Conservation (phyloP, 2,888 invertebrate genomes). For the Lymantria dispar region DNA sequence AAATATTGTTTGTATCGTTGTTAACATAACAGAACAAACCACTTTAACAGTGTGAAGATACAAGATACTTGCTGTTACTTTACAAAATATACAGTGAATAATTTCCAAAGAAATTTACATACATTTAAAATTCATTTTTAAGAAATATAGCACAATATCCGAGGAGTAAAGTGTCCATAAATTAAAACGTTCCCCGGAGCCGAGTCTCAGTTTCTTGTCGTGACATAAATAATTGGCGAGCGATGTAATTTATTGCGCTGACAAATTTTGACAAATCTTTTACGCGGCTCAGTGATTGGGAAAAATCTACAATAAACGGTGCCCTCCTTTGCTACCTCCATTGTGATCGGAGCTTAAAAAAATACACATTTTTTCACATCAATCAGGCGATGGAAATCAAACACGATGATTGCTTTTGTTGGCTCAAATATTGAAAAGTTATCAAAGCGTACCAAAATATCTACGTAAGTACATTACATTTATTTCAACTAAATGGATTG, state of each 20-base stretch:
- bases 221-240: slow-evolving; percentile 69
- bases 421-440: not conserved
- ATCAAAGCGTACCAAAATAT: not conserved
- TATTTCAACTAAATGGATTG: not conserved
- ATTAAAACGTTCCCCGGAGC: slow-evolving; percentile 61
- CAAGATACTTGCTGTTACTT: not conserved
- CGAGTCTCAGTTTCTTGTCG: slow-evolving; percentile 65
- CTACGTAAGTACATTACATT: not conserved
- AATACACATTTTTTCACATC: not conserved
- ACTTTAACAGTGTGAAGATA: not conserved
- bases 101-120: slow-evolving; percentile 13
- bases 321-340: not conserved
- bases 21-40: not conserved
- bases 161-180: slow-evolving; percentile 62
- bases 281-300: slow-evolving; percentile 30
- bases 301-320: slow-evolving; percentile 35
- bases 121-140: slow-evolving; percentile 36
- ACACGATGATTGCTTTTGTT: slow-evolving; percentile 3
- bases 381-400: slow-evolving; percentile 1
- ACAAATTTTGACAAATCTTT: slow-evolving; percentile 68
- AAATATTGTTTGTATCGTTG: too few species aligned
- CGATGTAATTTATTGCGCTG: slow-evolving; percentile 65
- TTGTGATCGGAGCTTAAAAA: slow-evolving; percentile 1
- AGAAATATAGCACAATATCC: slow-evolving; percentile 47
- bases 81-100: not conserved